Base-by-base conservation (phyloP, 2,888 invertebrate genomes). In the Melanargia galathea region DNA sequence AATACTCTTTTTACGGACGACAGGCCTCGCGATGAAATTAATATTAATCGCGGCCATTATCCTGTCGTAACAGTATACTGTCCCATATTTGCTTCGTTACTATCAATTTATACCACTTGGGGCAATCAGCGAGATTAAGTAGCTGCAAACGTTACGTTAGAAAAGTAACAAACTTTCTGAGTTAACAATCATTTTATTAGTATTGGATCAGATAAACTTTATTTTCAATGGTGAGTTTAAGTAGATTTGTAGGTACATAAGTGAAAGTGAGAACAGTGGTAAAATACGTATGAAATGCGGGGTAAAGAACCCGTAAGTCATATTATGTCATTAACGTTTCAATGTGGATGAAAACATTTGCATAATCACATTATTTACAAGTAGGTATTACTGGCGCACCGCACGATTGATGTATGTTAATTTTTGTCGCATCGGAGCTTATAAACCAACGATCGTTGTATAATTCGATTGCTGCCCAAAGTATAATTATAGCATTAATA, bases 1-100 rank as follows among this genome's bases (percentile, higher is more conserved):
- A 74, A 76, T 74, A 63, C 66, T 60, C 59, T 46, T 49, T 64
- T 72, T 67, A 67, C 55, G 67, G 64, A 60, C 61, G 67, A 65
- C 65, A 66, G 63, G 58, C 52, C 62, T 68, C 48, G 33, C 63
- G 46, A 66, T 66, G 64, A 62, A 66, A 65, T 70, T 67, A 70
- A 68, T 67, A 66, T 70, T 67, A 66, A 70, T 66, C 63, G 46
- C 62, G 55, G 48, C 46, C 59, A 65, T 70, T 68, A 66, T 55
- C 62, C 63, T 62, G 5, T 60, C 59, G 52, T 61, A 64, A 57
- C 54, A 52, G 58, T 38, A 54, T 49, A 55, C 56, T 64, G 58
- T 40, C 64, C 61, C 46, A 58, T 54, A 61, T 62, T 58, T 51
- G 35, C 57, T 57, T 64, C 56, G 46, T 64, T 61, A 57, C 60